phyloP scores from a whole-genome alignment of 2,113 vertebrate species.

The Helogale parvula region DNA sequence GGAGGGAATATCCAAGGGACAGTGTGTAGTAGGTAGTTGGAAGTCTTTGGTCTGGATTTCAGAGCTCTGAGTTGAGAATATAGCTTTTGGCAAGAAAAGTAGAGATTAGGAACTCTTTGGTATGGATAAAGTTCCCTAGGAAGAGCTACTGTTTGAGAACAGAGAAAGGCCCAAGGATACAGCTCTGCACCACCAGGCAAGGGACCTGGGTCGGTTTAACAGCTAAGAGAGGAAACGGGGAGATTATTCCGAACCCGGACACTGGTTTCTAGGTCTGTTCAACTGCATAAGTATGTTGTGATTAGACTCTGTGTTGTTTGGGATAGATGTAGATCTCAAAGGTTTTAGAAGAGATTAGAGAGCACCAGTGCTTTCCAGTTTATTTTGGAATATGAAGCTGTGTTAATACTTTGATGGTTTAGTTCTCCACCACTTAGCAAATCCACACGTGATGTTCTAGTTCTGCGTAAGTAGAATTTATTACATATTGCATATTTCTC shows the following conservation, averaged over 20 bases:
- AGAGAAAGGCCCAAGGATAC: background rate
- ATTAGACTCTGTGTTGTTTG: background rate
- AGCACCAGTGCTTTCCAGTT: background rate
- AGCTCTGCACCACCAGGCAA: background rate
- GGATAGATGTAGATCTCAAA: background rate
- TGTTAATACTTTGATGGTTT: constrained; percentile 28
- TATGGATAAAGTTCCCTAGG: background rate
- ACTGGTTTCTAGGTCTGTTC: background rate
- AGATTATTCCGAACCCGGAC: background rate
- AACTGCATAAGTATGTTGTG: background rate
- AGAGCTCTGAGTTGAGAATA: background rate
- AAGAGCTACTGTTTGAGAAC: background rate
- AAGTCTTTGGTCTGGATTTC: constrained; percentile 12
- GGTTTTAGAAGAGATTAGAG: background rate
- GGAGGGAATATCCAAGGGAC: background rate
- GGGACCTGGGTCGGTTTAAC: background rate
- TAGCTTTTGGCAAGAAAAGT: background rate
- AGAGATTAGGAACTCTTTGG: background rate
- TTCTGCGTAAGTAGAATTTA: constrained; percentile 30
- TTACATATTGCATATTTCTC: background rate
- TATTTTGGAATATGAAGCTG: constrained; percentile 17
- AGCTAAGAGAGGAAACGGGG: background rate
- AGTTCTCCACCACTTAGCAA: background rate
- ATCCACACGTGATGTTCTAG: background rate
- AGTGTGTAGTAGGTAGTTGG: background rate